Conservation (phyloP, 2,113 vertebrate species). For the Scartelaos histophorus region DNA sequence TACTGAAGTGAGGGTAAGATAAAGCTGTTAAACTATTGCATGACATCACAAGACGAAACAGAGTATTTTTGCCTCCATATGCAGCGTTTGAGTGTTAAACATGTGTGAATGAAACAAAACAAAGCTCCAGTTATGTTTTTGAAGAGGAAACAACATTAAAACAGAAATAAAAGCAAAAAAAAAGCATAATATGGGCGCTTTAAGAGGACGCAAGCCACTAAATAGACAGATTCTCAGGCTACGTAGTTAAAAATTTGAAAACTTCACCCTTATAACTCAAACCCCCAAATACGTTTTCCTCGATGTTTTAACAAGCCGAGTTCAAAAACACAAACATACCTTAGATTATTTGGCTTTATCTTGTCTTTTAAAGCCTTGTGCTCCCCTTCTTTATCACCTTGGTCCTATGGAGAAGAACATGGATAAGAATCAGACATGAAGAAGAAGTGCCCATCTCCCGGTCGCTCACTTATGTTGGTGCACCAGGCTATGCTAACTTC, state of each 20-base stretch:
- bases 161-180: too few species aligned
- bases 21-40: too few species aligned
- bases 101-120: too few species aligned
- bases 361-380: slow-evolving; percentile 55
- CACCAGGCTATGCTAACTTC: slow-evolving; percentile 51
- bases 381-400: slow-evolving; percentile 44
- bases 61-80: too few species aligned
- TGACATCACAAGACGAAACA: too few species aligned
- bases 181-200: not conserved
- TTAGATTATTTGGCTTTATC: slow-evolving; percentile 52
- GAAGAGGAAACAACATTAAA: too few species aligned
- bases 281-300: not conserved
- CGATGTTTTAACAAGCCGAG: not conserved
- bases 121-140: too few species aligned
- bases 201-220: not conserved
- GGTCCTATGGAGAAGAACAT: slow-evolving; percentile 51
- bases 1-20: too few species aligned
- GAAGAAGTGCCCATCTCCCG: slow-evolving; percentile 46
- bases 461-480: slow-evolving; percentile 34
- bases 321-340: slow-evolving; percentile 50
- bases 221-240: not conserved
- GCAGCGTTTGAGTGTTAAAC: too few species aligned
- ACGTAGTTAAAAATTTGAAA: not conserved
- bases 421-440: slow-evolving; percentile 52
- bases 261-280: not conserved